Evolutionary conservation across 37 sponge, comb jelly and placozoan genomes (phyloP), one percentile per base, ranked within the genome.

Genomic region (Halichondria panicea): DNA sequence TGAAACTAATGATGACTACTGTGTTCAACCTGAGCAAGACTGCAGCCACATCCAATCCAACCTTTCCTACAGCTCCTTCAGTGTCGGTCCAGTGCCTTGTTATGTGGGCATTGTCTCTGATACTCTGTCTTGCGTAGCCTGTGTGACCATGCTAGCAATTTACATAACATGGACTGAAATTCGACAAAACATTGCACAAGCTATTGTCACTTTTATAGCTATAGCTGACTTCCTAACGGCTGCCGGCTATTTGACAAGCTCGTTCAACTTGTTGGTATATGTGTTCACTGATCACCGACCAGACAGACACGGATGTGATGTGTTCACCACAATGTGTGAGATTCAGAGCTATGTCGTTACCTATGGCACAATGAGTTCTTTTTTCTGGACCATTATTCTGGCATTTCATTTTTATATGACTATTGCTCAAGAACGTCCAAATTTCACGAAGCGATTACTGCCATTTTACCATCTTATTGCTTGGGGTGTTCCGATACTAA

Each of bases 371-470:
- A 48, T 80, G 53, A 46, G 70, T 12, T 87, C 88, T 27, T 80
- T 71, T 27, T 39, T 42, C 52, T 87, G 88, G 88, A 87, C 81
- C 5, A 7, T 28, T 33, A 69, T 87, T 25, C 81, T 87, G 28
- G 81, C 77, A 22, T 3, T 75, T 45, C 75, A 87, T 46, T 66
- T 87, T 25, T 80, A 62, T 45, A 25, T 75, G 66, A 60, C 61
- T n/a, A 63, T 73, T 50, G 76, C 42, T 21, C 18, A 22, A 19
- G 6, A 22, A 24, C 21, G 25, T 58, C 43, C 69, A 1, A 39
- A 62, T 2, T 39, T 68, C 4, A 75, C 61, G 7, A 55, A 30
- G 2, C 35, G 30, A 57, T 54, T 73, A 40, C 37, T 87, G 42
- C 88, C 81, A 8, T 37, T 81, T 37, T 74, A 60, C 24, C 65